Conservation (phyloP, 2,113 vertebrate species). For the Calyptommatus sinebrachiatus region DNA sequence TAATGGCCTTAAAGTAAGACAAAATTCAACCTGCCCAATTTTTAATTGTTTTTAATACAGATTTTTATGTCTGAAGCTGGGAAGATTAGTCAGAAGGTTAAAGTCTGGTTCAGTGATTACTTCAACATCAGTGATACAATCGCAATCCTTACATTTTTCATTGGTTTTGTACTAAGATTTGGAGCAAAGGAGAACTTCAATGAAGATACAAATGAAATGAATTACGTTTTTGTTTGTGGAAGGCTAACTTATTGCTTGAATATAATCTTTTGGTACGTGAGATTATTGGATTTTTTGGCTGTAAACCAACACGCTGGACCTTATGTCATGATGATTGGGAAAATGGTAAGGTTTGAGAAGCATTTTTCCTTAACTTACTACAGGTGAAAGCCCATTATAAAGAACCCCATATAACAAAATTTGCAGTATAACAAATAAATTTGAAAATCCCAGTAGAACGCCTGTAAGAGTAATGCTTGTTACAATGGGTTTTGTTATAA, state of each 20-base stretch:
- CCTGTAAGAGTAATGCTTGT: too few relatives aligned
- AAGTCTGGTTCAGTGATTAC: constrained; percentile 97
- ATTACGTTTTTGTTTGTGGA: constrained; percentile 78
- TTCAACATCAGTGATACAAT: constrained; percentile 95
- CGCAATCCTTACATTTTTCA: constrained; percentile 91
- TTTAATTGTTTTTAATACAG: constrained; percentile 62
- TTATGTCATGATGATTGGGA: constrained; percentile 99
- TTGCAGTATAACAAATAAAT: too few relatives aligned
- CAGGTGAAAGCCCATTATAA: too few relatives aligned
- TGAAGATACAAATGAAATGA: constrained; percentile 66
- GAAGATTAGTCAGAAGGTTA: constrained; percentile 95
- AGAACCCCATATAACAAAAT: neutral
- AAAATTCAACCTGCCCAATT: neutral
- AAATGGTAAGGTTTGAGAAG: constrained; percentile 86
- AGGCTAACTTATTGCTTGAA: constrained; percentile 95
- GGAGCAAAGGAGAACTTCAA: constrained; percentile 73
- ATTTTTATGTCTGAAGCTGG: constrained; percentile 99
- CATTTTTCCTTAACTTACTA: neutral
- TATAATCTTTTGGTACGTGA: constrained; percentile 99
- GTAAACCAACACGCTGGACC: constrained; percentile 98
- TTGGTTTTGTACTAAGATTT: constrained; percentile 92
- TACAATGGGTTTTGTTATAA: too few relatives aligned
- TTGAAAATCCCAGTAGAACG: too few relatives aligned
- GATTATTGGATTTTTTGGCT: constrained; percentile 93
- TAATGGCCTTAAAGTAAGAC: neutral